Percentiles rank a stretch among this genome's conserved stretches.
Conservation (phyloP, 2,113 vertebrate genomes). For the Mystacornis crossleyi region DNA sequence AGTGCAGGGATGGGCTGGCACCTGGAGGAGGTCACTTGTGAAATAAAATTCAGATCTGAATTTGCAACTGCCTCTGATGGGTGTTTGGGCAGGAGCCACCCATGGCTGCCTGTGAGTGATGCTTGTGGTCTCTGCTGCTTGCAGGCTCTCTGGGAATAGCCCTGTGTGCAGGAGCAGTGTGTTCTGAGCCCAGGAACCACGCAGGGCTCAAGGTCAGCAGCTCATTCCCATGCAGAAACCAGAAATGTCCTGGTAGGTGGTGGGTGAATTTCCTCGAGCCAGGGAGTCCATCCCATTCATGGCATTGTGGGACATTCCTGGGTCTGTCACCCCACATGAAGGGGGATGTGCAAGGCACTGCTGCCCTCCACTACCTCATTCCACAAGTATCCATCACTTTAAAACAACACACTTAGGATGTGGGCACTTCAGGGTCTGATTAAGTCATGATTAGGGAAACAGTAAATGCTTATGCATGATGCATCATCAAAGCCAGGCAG, state of each 20-base stretch:
- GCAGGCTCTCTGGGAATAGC: background rate
- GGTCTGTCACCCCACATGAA: background rate
- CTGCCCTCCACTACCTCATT: background rate
- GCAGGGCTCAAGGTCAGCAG: background rate
- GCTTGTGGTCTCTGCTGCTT: background rate
- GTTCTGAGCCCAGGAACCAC: background rate
- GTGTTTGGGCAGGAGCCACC: background rate
- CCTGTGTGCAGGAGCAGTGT: background rate
- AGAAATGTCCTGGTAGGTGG: background rate
- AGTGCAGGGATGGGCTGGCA: background rate
- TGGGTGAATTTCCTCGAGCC: background rate
- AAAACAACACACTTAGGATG: background rate
- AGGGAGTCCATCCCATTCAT: background rate
- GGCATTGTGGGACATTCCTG: background rate
- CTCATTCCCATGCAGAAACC: background rate
- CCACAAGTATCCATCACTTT: background rate
- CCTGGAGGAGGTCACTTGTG: background rate
- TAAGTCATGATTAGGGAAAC: background rate
- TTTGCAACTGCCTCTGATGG: background rate
- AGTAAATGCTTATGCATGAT: background rate
- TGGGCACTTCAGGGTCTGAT: background rate
- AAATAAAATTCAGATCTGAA: background rate
- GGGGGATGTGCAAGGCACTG: accelerated
- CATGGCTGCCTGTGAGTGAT: background rate
- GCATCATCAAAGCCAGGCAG: background rate